Evolutionary conservation across 2,888 invertebrate genomes (phyloP).

Genomic region (Morpho deidamia): DNA sequence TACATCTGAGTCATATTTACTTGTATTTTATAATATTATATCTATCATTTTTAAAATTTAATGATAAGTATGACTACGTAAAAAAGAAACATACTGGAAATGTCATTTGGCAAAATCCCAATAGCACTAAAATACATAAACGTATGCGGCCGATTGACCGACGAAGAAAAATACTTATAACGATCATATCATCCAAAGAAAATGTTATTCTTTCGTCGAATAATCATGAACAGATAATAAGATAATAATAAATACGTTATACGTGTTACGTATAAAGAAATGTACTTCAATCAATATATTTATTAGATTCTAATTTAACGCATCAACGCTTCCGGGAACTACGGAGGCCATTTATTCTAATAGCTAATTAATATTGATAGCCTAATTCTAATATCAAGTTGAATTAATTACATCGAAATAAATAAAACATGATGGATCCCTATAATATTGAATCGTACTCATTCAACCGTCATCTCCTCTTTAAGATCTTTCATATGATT

Average conservation of each 20-base stretch:
- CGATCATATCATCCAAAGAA: not conserved
- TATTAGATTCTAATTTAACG: constrained; percentile 31
- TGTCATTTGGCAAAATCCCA: constrained; percentile 13
- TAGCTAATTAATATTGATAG: constrained; percentile 58
- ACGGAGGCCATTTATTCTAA: constrained; percentile 38
- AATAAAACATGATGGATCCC: constrained; percentile 41
- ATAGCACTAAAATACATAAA: constrained; percentile 7
- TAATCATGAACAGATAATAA: not conserved
- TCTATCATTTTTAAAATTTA: constrained; percentile 15
- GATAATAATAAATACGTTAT: not conserved
- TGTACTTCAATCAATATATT: constrained; percentile 25
- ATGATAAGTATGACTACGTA: constrained; percentile 5
- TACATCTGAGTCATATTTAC: not conserved
- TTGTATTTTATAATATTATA: not conserved
- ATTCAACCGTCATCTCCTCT: no score
- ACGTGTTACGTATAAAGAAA: not conserved
- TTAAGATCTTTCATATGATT: no score
- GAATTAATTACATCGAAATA: constrained; percentile 40
- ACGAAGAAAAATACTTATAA: not conserved
- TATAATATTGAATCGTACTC: not conserved
- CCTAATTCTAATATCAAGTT: constrained; percentile 34
- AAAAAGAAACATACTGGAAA: constrained; percentile 11
- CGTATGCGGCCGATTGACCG: not conserved
- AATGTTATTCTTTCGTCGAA: not conserved
- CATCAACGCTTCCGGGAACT: constrained; percentile 28